Evolutionary conservation across 53 echinoderm and acorn worm genomes (phyloP).

Genomic region (Astropecten irregularis): DNA sequence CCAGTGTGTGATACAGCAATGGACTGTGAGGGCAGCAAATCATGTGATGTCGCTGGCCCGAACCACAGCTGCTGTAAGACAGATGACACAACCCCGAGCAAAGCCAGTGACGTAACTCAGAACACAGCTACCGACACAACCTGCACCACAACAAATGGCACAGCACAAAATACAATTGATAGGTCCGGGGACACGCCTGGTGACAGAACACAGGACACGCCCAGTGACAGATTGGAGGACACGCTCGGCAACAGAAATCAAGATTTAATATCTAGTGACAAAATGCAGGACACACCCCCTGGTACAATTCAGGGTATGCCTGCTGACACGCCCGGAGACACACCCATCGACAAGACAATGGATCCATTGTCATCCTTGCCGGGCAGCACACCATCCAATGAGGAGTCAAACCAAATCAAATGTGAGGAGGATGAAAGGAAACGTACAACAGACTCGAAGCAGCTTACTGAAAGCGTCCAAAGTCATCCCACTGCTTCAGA

Average conservation of each 20-base stretch:
- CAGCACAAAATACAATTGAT: not conserved
- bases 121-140: not conserved
- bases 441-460: not conserved
- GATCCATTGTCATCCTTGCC: not conserved
- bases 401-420: not conserved
- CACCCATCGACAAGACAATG: not conserved
- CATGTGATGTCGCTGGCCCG: not conserved
- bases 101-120: not conserved
- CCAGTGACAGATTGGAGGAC: not conserved
- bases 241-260: too few species aligned
- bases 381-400: not conserved
- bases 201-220: not conserved
- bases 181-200: not conserved
- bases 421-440: not conserved
- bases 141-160: not conserved
- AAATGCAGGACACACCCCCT: not conserved
- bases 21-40: not conserved
- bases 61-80: not conserved
- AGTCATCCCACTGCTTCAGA: not conserved
- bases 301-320: not conserved
- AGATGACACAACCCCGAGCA: not conserved
- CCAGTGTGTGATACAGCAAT: constrained; percentile 24
- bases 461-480: not conserved
- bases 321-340: not conserved
- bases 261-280: too few species aligned